Base-by-base conservation (phyloP, 1,140 invertebrate genomes). In the Bombus pascuorum region DNA sequence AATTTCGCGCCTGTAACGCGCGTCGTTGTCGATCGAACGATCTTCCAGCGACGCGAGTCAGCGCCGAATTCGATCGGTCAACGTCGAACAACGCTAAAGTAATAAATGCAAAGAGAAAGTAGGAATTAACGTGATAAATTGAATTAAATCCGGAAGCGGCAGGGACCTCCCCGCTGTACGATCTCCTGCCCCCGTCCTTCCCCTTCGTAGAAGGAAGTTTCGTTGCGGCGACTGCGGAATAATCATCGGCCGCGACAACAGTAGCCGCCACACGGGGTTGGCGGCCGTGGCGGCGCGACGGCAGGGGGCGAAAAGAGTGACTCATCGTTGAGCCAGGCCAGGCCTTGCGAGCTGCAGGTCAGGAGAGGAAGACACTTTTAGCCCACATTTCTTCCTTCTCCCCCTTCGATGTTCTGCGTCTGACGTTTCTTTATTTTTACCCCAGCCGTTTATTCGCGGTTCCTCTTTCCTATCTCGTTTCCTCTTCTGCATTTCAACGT, bases 311-410 rank as follows among this genome's bases (percentile, higher is more conserved):
- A 65, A 89, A 88, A 87, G 92, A 85, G 85, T 94, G 93, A 94
- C 88, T 94, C 93, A 94, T 94, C 92, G 91, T 91, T 90, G 86
- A 89, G 88, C 92, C 88, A 91, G 88, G 91, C 92, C 93, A 90
- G 90, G 91, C 91, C 90, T 92, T 86, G 91, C 90, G 90, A 91
- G 93, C 88, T 90, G 89, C 93, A 93, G 93, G 93, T 93, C 93
- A 93, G 91, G 90, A 92, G 91, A 92, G 92, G 92, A 93, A 93
- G 93, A 93, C 86, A 84, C 91, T 92, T 94, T 94, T 94, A 94
- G 93, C 92, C 92, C 91, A 92, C 89, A 93, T 94, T 94, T 93
- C 91, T 93, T 89, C 87, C 89, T 86, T 82, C 77, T 84, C 84
- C 81, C 82, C 77, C 75, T 72, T 72, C 73, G n/a, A 25, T 70